These are phyloP conservation scores for Mionectes olivaceus DNA, from an alignment of 2,797 vertebrate species.

Conservation along the genomic window DNA sequence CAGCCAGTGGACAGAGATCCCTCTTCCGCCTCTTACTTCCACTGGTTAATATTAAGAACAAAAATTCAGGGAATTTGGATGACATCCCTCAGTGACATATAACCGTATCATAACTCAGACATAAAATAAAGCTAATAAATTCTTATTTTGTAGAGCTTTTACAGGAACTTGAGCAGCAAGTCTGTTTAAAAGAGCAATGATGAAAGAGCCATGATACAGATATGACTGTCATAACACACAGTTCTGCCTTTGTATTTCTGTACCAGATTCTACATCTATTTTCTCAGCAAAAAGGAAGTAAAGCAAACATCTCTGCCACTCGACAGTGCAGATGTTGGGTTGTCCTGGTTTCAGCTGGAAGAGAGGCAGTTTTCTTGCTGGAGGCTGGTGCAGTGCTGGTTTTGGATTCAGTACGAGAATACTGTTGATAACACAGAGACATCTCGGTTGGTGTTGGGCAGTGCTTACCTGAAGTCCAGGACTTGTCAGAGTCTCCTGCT, in stretches of 20 bases:
- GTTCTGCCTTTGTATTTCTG: background rate
- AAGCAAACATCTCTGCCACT: background rate
- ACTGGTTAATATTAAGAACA: background rate
- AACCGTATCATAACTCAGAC: rapidly evolving
- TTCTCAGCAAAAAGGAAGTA: background rate
- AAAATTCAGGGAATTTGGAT: background rate
- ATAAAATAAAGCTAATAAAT: background rate
- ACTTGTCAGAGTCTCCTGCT: rapidly evolving
- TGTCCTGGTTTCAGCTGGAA: background rate
- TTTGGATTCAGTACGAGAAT: background rate
- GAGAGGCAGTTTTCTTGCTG: background rate
- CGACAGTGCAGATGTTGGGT: background rate
- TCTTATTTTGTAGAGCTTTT: background rate
- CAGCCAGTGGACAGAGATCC: background rate
- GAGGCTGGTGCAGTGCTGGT: background rate
- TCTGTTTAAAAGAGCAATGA: background rate
- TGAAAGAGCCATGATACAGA: background rate
- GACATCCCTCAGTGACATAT: background rate
- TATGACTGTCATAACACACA: background rate
- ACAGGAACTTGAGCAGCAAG: background rate
- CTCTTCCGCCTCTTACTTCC: background rate
- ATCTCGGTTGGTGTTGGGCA: background rate
- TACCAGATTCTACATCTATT: background rate
- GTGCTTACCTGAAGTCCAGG: background rate
- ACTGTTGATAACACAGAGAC: rapidly evolving